Evolutionary conservation across 2,888 invertebrate species (phyloP), one percentile per base, ranked within the genome.

Genomic region (Drosophila stalkeri): DNA sequence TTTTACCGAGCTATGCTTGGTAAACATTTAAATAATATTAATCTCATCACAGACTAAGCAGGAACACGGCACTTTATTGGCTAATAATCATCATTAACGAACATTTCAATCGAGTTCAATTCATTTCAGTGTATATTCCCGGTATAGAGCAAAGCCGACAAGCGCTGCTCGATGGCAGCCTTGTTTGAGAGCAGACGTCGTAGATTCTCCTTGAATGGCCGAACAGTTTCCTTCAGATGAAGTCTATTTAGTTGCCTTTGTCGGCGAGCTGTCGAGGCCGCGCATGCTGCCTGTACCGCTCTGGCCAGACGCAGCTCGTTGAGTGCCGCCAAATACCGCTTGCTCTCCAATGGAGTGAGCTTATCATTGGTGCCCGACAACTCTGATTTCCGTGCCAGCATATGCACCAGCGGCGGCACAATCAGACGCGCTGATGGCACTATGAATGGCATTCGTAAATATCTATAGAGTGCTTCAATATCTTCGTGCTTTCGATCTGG

Each of bases 101-200:
- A 16, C 14, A 44, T 18, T n/a, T 2, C 8, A 37, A 37, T 27
- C 0, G 1, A 2, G 9, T 11, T 2, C 20, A 41, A 3, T 43
- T 14, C 8, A 44, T 18, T 14, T 51, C 1, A 51, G 11, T 51
- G 7, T 59, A 3, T 0, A 11, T 2, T 9, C 12, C 9, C 23
- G 20, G 39, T n/a, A 3, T 47, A 8, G 2, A 68, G 55, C 3
- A 76, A 6, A 0, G n/a, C 23, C 0, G 64, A 14, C 0, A 72
- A 46, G 5, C 72, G 72, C 0, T 51, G 51, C 31, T 72, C 85
- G 37, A 84, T 81, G 16, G 31, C 51, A n/a, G 49, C 80, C 7
- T 66, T 74, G 43, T 82, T 82, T 37, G 63, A 52, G 37, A 77
- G 56, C 6, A 82, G 51, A 8, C 60, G 66, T 2, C 35, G 31